Percentiles rank a stretch among this genome's conserved stretches.
These are phyloP conservation scores for Ditylenchus weischeri DNA, from an alignment of 2,888 invertebrate species.

Conservation along the genomic window DNA sequence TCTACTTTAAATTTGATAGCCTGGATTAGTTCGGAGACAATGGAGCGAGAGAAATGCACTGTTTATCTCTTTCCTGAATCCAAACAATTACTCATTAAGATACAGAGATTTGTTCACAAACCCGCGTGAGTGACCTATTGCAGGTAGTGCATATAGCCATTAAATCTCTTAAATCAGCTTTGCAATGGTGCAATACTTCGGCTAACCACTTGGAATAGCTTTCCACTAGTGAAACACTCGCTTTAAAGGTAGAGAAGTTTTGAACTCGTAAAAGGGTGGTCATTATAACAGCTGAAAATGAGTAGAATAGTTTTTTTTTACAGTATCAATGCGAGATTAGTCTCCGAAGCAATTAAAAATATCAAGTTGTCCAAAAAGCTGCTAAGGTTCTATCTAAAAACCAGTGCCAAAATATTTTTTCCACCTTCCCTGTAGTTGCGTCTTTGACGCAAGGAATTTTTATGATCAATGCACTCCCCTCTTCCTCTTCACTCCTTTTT, in stretches of 20 bases:
- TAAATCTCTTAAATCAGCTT: conserved; percentile 70
- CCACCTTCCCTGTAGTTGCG: no score
- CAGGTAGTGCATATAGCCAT: conserved; percentile 85
- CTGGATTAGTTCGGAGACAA: conserved; percentile 89
- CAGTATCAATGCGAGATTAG: no score
- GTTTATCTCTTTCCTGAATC: conserved; percentile 82
- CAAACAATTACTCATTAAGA: neutral
- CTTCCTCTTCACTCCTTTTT: no score
- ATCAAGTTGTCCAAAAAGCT: no score
- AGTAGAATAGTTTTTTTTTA: no score
- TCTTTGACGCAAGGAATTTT: no score
- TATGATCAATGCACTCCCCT: no score
- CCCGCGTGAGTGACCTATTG: conserved; percentile 68
- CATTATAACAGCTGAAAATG: conserved; percentile 54
- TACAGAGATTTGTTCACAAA: neutral
- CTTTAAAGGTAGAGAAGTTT: conserved; percentile 75
- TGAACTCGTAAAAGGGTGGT: conserved; percentile 74
- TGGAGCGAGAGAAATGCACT: conserved; percentile 80
- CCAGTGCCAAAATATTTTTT: no score
- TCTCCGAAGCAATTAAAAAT: no score
- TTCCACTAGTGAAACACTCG: conserved; percentile 88
- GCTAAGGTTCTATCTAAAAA: no score
- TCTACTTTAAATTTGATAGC: conserved; percentile 90
- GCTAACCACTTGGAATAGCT: conserved; percentile 91
- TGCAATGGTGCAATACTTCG: conserved; percentile 83